Evolutionary conservation across 2,797 vertebrate species (phyloP).

Genomic region (Champsocephalus esox): DNA sequence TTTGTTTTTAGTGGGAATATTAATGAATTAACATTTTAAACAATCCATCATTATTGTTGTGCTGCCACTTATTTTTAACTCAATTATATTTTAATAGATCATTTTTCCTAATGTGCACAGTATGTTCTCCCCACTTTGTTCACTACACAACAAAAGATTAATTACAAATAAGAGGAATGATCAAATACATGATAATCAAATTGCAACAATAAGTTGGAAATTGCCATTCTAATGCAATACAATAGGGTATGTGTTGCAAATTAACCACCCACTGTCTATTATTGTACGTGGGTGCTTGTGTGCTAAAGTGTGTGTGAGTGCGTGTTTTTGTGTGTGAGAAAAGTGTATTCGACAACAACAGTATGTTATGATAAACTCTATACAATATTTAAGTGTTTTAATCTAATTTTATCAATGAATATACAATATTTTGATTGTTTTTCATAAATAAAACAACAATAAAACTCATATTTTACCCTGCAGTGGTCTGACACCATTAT

Average conservation of each 20-base stretch:
- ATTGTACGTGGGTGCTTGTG: constrained; percentile 37
- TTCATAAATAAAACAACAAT: neutral
- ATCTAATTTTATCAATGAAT: neutral
- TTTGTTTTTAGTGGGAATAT: constrained; percentile 84
- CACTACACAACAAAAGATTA: constrained; percentile 83
- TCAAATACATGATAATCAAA: constrained; percentile 89
- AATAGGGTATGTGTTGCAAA: constrained; percentile 74
- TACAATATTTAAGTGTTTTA: neutral
- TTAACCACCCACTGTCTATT: constrained; percentile 72
- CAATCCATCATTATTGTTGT: constrained; percentile 83
- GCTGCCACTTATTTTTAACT: constrained; percentile 86
- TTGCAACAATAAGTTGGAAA: constrained; percentile 81
- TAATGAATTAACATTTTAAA: constrained; percentile 88
- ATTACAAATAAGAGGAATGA: constrained; percentile 85
- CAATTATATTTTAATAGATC: constrained; percentile 87
- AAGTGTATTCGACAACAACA: neutral
- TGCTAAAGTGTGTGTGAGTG: neutral
- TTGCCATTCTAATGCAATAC: constrained; percentile 82
- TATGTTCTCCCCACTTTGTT: constrained; percentile 85
- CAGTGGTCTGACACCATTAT: neutral
- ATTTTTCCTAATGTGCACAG: constrained; percentile 81
- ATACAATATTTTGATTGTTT: neutral
- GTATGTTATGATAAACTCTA: constrained; percentile 1
- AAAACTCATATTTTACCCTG: neutral
- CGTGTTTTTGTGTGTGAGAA: constrained; percentile 1